Base-by-base conservation (phyloP, 2,888 invertebrate genomes). In the Epirrhoe tristata region DNA sequence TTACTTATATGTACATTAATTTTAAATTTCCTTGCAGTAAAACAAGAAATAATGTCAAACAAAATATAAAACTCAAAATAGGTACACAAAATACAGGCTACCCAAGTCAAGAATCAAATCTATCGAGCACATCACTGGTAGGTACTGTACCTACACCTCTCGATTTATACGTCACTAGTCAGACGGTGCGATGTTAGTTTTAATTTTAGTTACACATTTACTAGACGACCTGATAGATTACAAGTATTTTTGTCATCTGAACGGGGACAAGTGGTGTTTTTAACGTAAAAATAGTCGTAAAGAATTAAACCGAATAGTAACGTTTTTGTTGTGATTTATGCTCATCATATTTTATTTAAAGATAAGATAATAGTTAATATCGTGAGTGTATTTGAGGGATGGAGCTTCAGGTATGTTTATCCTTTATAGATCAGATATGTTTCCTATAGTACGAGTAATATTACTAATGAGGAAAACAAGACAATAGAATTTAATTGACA, bases 161-260 rank as follows among this genome's bases (percentile, higher is more conserved):
- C 48, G 50, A 52, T 64, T 39, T 50, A 64, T 58, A 58, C 58
- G 53, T 53, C 52, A 46, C 59, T 52, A 24, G n/a, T 14, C 63
- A 63, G 52, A 48, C 34, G 36, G 34, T 57, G 32, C 65, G 61
- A 46, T 58, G 58, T 57, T 53, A 46, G 53, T 66, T 66, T 66
- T 61, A 58, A 62, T 62, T 62, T 66, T 63, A 67, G 67, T 66
- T 36, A 62, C 66, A 56, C 43, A 57, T 67, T 67, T 57, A 61
- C 67, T 66, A 65, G 64, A 58, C 39, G 54, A 66, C 61, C 68
- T 48, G 63, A 63, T 61, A 70, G 67, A 66, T 73, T 58, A 53
- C 70, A 62, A 67, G 62, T 71, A 66, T 71, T 69, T 69, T 57
- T 69, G 56, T 53, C 61, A 57, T 67, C 31, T 64, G 63, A 46